A percentile compares a stretch with the other conserved stretches of the same genome.
Evolutionary conservation across 2,888 invertebrate species (phyloP).

Genomic region (Brenthis hecate): DNA sequence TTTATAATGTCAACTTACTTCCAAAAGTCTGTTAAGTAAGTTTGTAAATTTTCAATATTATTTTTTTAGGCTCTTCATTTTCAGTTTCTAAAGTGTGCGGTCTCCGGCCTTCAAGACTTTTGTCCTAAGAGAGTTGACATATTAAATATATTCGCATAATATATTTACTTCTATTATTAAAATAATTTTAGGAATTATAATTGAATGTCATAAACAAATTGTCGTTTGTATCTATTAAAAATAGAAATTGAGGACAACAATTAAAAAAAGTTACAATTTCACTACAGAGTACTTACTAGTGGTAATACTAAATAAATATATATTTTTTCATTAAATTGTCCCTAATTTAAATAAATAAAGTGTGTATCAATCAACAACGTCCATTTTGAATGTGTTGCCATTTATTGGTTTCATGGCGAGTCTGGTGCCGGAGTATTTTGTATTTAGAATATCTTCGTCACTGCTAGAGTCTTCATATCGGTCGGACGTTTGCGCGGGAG

Average conservation of each 20-base stretch:
- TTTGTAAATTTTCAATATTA: too few relatives aligned
- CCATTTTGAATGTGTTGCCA: constrained; percentile 67
- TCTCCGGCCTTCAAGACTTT: not conserved
- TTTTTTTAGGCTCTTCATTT: not conserved
- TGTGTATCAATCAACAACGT: constrained; percentile 66
- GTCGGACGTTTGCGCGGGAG: constrained; percentile 55
- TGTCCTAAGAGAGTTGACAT: too few relatives aligned
- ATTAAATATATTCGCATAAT: too few relatives aligned
- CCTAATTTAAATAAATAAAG: constrained; percentile 18
- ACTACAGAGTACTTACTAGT: not conserved
- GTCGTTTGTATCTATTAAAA: too few relatives aligned
- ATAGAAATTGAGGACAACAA: constrained; percentile 6
- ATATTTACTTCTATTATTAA: too few relatives aligned
- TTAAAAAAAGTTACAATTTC: not conserved
- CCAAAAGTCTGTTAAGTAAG: too few relatives aligned
- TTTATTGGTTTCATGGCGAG: constrained; percentile 71
- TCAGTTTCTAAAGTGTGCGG: not conserved
- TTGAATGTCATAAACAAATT: too few relatives aligned
- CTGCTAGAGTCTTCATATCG: constrained; percentile 70
- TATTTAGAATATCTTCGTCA: constrained; percentile 71
- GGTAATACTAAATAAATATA: constrained; percentile 1
- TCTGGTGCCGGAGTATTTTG: constrained; percentile 57
- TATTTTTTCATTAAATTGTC: not conserved
- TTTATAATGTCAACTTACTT: too few relatives aligned
- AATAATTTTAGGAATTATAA: too few relatives aligned